Evolutionary conservation across 2,113 vertebrate species (phyloP).

Genomic region (Cheirogaleus medius): DNA sequence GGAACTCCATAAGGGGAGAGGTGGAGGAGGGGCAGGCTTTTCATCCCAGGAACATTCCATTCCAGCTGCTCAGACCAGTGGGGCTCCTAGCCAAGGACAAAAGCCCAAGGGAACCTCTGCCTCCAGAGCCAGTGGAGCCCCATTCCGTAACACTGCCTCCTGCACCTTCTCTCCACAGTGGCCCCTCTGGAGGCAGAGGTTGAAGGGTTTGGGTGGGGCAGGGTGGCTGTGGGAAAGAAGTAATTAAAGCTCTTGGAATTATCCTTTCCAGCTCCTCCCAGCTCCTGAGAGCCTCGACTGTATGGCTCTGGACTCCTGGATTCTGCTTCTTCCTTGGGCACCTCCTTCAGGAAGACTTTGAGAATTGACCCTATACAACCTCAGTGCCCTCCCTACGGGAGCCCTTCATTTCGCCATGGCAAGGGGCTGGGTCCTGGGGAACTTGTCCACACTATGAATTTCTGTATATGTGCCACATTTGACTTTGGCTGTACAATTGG

Average conservation of each 20-base stretch:
- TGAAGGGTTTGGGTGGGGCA: slow-evolving; percentile 24
- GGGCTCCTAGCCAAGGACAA: slow-evolving; percentile 72
- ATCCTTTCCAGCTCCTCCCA: slow-evolving; percentile 65
- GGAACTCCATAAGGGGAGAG: slow-evolving; percentile 58
- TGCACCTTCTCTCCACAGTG: neutral
- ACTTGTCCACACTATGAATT: neutral
- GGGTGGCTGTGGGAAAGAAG: slow-evolving; percentile 37
- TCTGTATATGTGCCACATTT: neutral
- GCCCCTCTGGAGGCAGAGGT: neutral
- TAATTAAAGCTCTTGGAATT: slow-evolving; percentile 58
- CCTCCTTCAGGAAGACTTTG: slow-evolving; percentile 59
- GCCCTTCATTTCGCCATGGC: neutral
- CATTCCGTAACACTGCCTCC: neutral
- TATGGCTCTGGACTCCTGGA: slow-evolving; percentile 46
- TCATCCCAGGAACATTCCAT: slow-evolving; percentile 78
- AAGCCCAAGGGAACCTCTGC: slow-evolving; percentile 48
- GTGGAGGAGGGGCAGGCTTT: slow-evolving; percentile 56
- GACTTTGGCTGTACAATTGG: neutral
- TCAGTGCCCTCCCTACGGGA: neutral
- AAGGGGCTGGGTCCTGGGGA: neutral
- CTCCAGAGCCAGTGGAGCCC: neutral
- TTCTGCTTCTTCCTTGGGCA: slow-evolving; percentile 36
- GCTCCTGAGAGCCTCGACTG: neutral
- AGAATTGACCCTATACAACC: neutral
- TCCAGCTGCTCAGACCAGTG: slow-evolving; percentile 68